Base-by-base conservation (phyloP, 2,797 vertebrate species). In the Dicrostonyx torquatus region DNA sequence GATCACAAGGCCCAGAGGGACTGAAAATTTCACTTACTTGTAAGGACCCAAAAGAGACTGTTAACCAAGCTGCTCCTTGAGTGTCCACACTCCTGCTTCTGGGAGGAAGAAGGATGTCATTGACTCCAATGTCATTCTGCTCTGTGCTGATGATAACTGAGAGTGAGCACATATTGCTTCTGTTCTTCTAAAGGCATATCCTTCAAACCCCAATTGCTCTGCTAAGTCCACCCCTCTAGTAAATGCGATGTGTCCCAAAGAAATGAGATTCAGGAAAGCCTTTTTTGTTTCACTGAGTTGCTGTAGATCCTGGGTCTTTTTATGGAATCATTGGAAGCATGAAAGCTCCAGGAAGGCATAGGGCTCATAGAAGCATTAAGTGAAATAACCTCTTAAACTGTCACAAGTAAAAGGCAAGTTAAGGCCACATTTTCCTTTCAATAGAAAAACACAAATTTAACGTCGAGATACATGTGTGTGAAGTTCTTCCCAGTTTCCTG, bases 61-160 rank as follows among this genome's bases (percentile, higher is more conserved):
- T 22, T 11, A 24, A 20, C 24, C 20, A 34, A 20, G 18, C 18
- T 17, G 24, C 6, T 15, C 37, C 24, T 34, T 9, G 40, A 48
- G 13, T 1, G 4, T 29, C 31, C 15, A 43, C 2, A 2, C 4
- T 34, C 10, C 13, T 0, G 2, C 4, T 43, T 6, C 20, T 12
- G 29, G 43, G 26, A 20, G 18, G 43, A 29, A 64, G 66, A 34
- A 8, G 31, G 53, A 31, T 29, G 12, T 1, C 4, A 9, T 2
- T 53, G 76, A 12, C 11, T 13, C 87, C 15, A 20, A 55, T 31
- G 26, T 66, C 6, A 7, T 5, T 18, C 1, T 26, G 40, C 17
- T 31, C 22, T 22, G 29, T 55, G 22, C 14, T 58, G 26, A 58
- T n/a, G 70, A 68, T 40, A 29, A 14, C 5, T 70, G 37, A 10